Evolutionary conservation across 2,888 invertebrate genomes (phyloP).

Genomic region (Phragmatobia fuliginosa): DNA sequence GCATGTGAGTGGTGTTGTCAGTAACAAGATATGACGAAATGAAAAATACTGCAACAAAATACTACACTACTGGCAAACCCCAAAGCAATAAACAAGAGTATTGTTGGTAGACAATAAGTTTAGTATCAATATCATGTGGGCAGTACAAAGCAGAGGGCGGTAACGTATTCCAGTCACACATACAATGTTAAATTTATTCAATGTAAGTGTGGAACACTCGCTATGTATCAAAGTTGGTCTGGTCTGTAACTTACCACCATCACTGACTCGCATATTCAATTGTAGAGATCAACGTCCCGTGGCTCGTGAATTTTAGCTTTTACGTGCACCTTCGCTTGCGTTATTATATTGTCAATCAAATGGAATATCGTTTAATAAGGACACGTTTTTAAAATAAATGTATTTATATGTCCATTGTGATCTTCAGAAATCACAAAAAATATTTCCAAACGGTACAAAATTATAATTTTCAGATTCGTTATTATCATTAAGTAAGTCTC

Average conservation of each 20-base stretch:
- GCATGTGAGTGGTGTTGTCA: conserved; percentile 15
- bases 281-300: conserved; percentile 28
- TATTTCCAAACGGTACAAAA: too few relatives aligned
- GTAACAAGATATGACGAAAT: conserved; percentile 10
- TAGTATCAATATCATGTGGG: conserved; percentile 52
- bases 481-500: too few relatives aligned
- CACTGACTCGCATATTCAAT: conserved; percentile 43
- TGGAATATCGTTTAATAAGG: too few relatives aligned
- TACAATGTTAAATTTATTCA: conserved; percentile 58
- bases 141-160: conserved; percentile 42
- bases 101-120: conserved; percentile 52
- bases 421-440: background rate
- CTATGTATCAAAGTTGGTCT: conserved; percentile 62
- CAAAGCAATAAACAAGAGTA: conserved; percentile 52
- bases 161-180: conserved; percentile 60
- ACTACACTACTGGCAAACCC: conserved; percentile 33
- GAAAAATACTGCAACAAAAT: conserved; percentile 33
- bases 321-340: background rate
- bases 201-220: conserved; percentile 55
- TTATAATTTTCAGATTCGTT: too few relatives aligned
- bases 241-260: conserved; percentile 35
- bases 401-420: too few relatives aligned
- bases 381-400: too few relatives aligned
- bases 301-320: conserved; percentile 8
- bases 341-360: background rate